Base-by-base conservation (phyloP, 2,797 vertebrate genomes). In the Hafferia zeledoni region DNA sequence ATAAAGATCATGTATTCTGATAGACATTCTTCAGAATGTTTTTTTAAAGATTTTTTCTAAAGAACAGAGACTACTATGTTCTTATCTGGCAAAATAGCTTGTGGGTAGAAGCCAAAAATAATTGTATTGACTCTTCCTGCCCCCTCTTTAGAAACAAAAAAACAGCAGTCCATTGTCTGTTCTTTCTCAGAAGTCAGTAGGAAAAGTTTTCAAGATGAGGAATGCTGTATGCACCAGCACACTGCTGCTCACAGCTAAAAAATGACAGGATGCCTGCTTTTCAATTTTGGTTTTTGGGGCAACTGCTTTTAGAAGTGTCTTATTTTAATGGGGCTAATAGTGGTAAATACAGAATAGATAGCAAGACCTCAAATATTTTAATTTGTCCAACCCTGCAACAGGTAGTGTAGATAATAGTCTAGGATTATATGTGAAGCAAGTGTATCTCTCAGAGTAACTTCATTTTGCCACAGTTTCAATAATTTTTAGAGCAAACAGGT, bases 401-500 rank as follows among this genome's bases (percentile, higher is more conserved):
- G 77, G 49, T 74, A 82, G 17, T 19, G 4, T 57, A 83, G 76
- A 49, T 92, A 93, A 67, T 25, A 90, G 50, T 47, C 59, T 70
- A 83, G 57, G 63, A 92, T 84, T 64, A 52, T 59, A 37, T 16
- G 6, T 63, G 63, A 95, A 84, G 25, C 8, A 89, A 52, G 5
- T 37, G 53, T 35, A 74, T 80, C 39, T 82, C 55, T 91, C 82
- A 57, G 46, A 92, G 31, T 74, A 94, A 81, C 16, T 87, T 95
- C 39, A 90, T 83, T 65, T 39, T 89, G 55, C 53, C 46, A 47
- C 3, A 2, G 37, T 84, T 97, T 95, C 70, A 93, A 63, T 90
- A 96, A 67, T 70, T 95, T 96, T 78, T 91, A 59, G 65, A 96
- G 69, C 46, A 87, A 96, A 95, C n/a, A 91, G 2, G 67, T 96